A percentile compares a stretch with the other conserved stretches of the same genome.
phyloP scores from a whole-genome alignment of 2,113 vertebrate species.

The Serilophus lunatus region DNA sequence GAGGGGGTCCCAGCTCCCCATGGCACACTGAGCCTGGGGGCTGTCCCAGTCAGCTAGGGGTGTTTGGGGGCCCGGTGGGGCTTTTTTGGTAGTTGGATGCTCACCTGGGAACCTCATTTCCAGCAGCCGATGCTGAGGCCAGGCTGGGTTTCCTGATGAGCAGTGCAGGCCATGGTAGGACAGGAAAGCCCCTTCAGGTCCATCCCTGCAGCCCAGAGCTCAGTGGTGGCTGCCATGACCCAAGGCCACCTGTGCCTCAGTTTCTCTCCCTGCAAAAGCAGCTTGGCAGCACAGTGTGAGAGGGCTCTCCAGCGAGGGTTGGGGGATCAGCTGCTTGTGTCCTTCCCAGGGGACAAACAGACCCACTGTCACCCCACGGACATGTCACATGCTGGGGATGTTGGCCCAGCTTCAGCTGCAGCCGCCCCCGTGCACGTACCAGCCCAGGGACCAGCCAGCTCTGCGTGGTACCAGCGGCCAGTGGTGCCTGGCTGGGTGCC shows the following conservation, averaged over 20 bases:
- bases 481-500: not conserved
- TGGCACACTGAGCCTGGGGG: too few species aligned
- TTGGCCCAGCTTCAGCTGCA: not conserved
- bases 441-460: not conserved
- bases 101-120: not conserved
- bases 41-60: too few species aligned
- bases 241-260: not conserved
- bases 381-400: not conserved
- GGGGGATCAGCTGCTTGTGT: not conserved
- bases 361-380: not conserved
- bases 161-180: accelerated
- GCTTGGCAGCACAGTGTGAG: not conserved
- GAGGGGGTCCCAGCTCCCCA: too few species aligned
- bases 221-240: accelerated
- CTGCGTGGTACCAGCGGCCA: not conserved
- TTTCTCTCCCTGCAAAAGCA: not conserved
- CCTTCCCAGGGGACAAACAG: not conserved
- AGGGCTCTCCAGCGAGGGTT: accelerated
- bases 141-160: not conserved
- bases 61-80: not conserved
- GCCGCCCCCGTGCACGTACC: not conserved
- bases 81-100: not conserved
- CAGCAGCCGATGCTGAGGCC: not conserved
- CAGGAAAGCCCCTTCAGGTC: not conserved
- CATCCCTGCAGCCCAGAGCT: not conserved